Base-by-base conservation (phyloP, 2,888 invertebrate genomes). In the Mellilla xanthometata region DNA sequence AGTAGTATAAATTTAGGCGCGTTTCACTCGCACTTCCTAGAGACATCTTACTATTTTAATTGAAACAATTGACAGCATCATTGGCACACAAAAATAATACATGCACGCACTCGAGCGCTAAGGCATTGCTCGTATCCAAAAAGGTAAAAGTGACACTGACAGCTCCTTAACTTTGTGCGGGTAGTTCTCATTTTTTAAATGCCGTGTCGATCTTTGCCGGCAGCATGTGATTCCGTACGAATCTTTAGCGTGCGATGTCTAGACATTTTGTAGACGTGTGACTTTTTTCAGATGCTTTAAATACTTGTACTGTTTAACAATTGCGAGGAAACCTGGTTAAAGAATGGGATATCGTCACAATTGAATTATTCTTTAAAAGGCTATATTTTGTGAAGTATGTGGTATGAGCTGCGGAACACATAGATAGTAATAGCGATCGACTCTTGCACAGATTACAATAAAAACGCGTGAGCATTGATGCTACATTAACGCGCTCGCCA, bases 401-500 rank as follows among this genome's bases (percentile, higher is more conserved):
- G 81, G 79, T 64, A 65, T 60, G 61, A 64, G 69, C 68, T 74
- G 29, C 10, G 1, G 28, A 28, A 41, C 13, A 40, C 41, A 30
- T 39, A 39, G 28, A 67, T 35, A n/a, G 68, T 81, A 79, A 79
- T 78, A 76, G 76, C 70, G 65, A 67, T 61, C 63, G 61, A 62
- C 65, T 68, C 69, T 68, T 61, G 68, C 62, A 62, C 73, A 67
- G 70, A 69, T 80, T 81, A 70, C 76, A 84, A 82, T 82, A 80
- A 76, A 81, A 71, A 75, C 76, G 73, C 74, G 61, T 65, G 62
- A 71, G 72, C 72, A 76, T 65, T 60, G 76, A 66, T 69, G 81
- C 64, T 83, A 85, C 83, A 89, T 87, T 89, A 89, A 74, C 88
- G 87, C 80, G 84, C 85, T 75, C 82, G 81, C 82, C 87, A 89